Evolutionary conservation across 1,140 invertebrate species (phyloP).

Genomic region (Sinonovacula constricta): DNA sequence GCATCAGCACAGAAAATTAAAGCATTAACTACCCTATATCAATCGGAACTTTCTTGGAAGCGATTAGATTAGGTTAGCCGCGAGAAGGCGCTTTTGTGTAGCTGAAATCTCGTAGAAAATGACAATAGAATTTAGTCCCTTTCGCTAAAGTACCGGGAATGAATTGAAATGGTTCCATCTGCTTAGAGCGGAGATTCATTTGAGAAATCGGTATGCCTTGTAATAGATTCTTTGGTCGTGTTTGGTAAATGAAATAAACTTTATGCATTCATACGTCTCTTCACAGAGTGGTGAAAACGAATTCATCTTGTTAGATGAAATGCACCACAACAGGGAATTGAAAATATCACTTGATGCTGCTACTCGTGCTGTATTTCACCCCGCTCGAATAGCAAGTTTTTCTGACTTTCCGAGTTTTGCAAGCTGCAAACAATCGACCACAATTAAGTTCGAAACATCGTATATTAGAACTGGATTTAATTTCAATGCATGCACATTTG

Average conservation of each 20-base stretch:
- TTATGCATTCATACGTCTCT: background rate
- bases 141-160: background rate
- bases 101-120: conserved; percentile 6
- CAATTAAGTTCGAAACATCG: too few species aligned
- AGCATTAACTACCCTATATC: conserved; percentile 11
- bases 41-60: background rate
- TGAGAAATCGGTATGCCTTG: background rate
- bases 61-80: conserved; percentile 1
- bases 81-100: background rate
- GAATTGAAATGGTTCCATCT: background rate
- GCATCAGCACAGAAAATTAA: conserved; percentile 17
- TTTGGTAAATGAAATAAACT: background rate
- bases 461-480: too few species aligned
- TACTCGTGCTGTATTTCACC: too few species aligned
- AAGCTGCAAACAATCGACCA: too few species aligned
- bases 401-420: too few species aligned
- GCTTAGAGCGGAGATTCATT: background rate
- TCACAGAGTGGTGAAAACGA: background rate
- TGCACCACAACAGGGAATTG: background rate
- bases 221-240: background rate
- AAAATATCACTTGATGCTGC: background rate
- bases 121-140: conserved; percentile 16
- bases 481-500: too few species aligned
- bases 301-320: background rate
- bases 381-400: too few species aligned